Evolutionary conservation across 1,140 invertebrate genomes (phyloP).

Genomic region (Monochamus saltuarius): DNA sequence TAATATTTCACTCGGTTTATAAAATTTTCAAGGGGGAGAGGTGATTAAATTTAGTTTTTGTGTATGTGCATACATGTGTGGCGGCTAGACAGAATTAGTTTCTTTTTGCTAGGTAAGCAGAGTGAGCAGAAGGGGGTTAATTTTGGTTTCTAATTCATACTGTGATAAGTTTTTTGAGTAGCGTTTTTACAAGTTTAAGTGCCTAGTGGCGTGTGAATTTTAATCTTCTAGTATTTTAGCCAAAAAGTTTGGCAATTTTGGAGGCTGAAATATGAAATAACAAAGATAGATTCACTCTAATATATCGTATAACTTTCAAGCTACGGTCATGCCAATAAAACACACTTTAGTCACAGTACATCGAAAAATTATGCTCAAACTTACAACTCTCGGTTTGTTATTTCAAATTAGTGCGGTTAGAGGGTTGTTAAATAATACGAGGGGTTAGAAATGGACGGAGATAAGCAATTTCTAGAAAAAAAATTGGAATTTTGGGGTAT

Average conservation of each 20-base stretch:
- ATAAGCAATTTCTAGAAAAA: not conserved
- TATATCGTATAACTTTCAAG: slow-evolving; percentile 1
- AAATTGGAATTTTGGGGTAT: not conserved
- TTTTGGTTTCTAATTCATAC: slow-evolving; percentile 16
- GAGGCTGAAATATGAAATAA: slow-evolving; percentile 37
- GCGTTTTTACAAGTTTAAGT: slow-evolving; percentile 1
- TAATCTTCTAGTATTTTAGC: slow-evolving; percentile 38
- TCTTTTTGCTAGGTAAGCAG: not conserved
- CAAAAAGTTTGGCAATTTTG: slow-evolving; percentile 39
- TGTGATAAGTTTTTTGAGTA: slow-evolving; percentile 20
- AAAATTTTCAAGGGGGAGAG: slow-evolving; percentile 2
- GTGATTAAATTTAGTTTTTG: not conserved
- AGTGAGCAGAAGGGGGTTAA: slow-evolving; percentile 13
- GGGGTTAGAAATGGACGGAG: not conserved
- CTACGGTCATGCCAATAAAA: slow-evolving; percentile 20
- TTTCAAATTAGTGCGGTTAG: not conserved
- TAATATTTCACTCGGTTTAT: slow-evolving; percentile 19
- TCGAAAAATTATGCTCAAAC: not conserved
- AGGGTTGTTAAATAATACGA: not conserved
- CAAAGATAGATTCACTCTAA: slow-evolving; percentile 6
- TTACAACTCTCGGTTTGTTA: slow-evolving; percentile 6
- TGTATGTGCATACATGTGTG: slow-evolving; percentile 5
- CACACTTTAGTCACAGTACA: slow-evolving; percentile 24
- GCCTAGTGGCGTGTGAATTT: not conserved
- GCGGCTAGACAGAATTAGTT: slow-evolving; percentile 18